Evolutionary conservation across 2,797 vertebrate genomes (phyloP).

Genomic region (Phrynocephalus forsythii): DNA sequence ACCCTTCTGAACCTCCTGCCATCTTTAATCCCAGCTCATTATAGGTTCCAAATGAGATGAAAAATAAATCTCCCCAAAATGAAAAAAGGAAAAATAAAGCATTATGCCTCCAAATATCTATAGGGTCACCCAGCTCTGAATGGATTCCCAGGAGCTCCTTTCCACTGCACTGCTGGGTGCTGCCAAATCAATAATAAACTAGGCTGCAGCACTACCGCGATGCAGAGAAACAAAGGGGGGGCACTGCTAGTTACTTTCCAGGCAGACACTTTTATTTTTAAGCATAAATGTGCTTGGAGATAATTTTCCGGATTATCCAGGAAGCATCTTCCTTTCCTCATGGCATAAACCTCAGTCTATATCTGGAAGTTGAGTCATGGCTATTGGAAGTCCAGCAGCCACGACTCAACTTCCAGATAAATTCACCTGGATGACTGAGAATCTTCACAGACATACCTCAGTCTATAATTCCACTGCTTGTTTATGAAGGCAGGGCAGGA

Average conservation of each 20-base stretch:
- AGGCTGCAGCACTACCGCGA: slow-evolving; percentile 38
- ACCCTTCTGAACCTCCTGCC: slow-evolving; percentile 32
- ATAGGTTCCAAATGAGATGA: slow-evolving; percentile 59
- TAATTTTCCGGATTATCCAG: slow-evolving; percentile 6
- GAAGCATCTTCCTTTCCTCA: neutral
- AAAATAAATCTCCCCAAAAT: slow-evolving; percentile 54
- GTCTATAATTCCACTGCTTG: slow-evolving; percentile 12
- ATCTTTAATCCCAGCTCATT: slow-evolving; percentile 61
- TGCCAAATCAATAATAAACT: slow-evolving; percentile 46
- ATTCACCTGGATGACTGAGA: no score
- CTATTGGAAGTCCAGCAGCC: no score
- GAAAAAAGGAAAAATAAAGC: slow-evolving; percentile 55
- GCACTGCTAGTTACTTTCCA: slow-evolving; percentile 40
- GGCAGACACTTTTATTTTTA: slow-evolving; percentile 21
- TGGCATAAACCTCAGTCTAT: slow-evolving; percentile 12
- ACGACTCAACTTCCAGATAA: no score
- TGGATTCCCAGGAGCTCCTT: slow-evolving; percentile 58
- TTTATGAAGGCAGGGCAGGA: neutral
- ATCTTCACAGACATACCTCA: neutral
- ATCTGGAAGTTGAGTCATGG: neutral
- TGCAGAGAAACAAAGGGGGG: slow-evolving; percentile 42
- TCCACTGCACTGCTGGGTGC: slow-evolving; percentile 50
- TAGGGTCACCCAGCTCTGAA: slow-evolving; percentile 52
- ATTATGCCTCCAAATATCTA: slow-evolving; percentile 57
- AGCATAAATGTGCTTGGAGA: slow-evolving; percentile 45